Percentiles rank a stretch among this genome's conserved stretches.
phyloP scores from a whole-genome alignment of 2,888 invertebrate genomes.

The Cosmia pyralina region DNA sequence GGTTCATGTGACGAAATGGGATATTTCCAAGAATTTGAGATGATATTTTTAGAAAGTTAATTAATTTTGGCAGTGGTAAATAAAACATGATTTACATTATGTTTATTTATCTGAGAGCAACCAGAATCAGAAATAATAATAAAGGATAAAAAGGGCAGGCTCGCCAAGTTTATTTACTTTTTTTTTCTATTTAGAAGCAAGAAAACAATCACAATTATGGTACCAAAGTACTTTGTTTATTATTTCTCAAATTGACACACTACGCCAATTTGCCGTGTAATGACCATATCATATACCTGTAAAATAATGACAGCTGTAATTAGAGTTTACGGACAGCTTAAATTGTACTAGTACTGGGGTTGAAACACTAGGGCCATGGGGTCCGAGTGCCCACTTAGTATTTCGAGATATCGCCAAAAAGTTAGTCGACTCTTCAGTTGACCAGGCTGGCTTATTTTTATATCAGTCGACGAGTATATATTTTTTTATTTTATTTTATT shows the following conservation, averaged over 20 bases:
- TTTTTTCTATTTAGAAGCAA: no score
- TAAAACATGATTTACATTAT: neutral
- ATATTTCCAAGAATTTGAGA: conserved; percentile 6
- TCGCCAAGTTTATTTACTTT: neutral
- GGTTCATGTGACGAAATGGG: conserved; percentile 22
- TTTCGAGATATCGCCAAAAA: no score
- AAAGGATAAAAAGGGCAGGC: neutral
- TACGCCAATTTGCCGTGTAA: no score
- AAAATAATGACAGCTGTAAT: no score
- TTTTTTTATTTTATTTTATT: no score
- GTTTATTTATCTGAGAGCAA: neutral
- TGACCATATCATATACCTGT: neutral
- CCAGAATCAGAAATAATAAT: neutral
- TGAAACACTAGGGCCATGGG: neutral
- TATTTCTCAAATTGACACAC: no score
- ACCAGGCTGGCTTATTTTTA: no score
- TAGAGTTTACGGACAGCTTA: neutral
- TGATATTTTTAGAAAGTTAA: conserved; percentile 5
- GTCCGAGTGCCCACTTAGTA: no score
- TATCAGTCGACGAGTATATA: no score
- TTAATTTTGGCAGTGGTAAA: neutral
- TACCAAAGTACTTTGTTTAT: no score
- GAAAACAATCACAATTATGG: no score
- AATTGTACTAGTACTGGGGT: neutral
- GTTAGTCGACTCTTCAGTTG: no score